Conservation (phyloP, 2,113 vertebrate genomes). For the Serinus canaria region DNA sequence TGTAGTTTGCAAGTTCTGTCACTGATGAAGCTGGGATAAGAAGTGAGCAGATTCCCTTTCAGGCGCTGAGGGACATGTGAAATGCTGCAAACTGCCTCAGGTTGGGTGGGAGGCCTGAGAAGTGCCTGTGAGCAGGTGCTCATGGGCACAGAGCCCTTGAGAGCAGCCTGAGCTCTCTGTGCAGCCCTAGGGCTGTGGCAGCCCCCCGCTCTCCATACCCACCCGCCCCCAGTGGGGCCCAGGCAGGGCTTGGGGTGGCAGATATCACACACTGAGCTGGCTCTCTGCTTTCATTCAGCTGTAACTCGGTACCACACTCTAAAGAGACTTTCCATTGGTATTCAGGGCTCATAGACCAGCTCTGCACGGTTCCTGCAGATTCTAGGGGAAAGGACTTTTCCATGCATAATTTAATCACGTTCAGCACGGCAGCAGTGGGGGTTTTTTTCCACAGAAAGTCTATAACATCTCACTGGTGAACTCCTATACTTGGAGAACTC, state of each 20-base stretch:
- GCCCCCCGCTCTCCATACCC: not conserved
- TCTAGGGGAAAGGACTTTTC: not conserved
- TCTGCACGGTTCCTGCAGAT: not conserved
- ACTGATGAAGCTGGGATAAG: not conserved
- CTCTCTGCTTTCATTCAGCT: not conserved
- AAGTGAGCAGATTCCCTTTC: not conserved
- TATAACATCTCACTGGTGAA: not conserved
- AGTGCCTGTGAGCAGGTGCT: not conserved
- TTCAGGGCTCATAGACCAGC: conserved; percentile 19
- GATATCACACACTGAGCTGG: not conserved
- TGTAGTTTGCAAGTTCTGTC: not conserved
- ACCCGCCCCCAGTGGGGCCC: not conserved
- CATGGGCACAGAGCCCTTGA: fast-evolving
- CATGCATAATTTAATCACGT: not conserved
- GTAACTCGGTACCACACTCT: not conserved
- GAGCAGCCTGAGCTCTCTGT: not conserved
- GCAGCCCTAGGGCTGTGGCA: not conserved
- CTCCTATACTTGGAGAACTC: not conserved
- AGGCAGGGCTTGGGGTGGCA: not conserved
- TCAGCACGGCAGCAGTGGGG: not conserved
- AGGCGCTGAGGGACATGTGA: not conserved
- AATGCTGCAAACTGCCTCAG: not conserved
- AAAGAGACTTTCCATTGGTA: conserved; percentile 23
- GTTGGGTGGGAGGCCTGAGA: not conserved
- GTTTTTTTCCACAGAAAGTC: not conserved